phyloP scores from a whole-genome alignment of 2,113 vertebrate species.

The Henicopernis longicauda region DNA sequence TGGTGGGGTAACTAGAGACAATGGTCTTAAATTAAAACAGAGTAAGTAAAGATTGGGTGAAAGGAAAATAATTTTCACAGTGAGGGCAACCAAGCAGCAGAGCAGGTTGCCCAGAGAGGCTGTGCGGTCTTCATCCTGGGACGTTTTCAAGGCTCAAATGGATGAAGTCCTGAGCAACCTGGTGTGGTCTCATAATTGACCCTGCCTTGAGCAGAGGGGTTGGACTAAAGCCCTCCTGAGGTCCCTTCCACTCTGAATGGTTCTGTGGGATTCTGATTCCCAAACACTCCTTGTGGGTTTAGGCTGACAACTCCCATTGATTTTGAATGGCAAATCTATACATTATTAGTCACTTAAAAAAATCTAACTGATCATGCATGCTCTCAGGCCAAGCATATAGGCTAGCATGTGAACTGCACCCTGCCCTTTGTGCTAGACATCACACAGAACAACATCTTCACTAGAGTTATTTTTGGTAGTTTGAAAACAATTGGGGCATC shows the following conservation, averaged over 20 bases:
- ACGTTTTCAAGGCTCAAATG: not conserved
- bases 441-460: not conserved
- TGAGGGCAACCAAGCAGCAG: not conserved
- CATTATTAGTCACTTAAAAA: not conserved
- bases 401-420: not conserved
- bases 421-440: not conserved
- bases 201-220: not conserved
- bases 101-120: not conserved
- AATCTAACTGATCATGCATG: not conserved
- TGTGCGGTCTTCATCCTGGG: not conserved
- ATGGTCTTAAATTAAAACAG: not conserved
- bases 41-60: not conserved
- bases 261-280: not conserved
- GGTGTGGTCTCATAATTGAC: not conserved
- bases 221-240: not conserved
- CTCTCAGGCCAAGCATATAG: not conserved
- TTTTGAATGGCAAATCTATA: not conserved
- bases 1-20: not conserved
- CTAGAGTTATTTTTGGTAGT: not conserved
- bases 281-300: not conserved
- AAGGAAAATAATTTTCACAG: not conserved
- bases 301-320: not conserved
- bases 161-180: not conserved
- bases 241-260: not conserved
- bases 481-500: not conserved